phyloP scores from a whole-genome alignment of 2,113 vertebrate species.

The Boleophthalmus pectinirostris region DNA sequence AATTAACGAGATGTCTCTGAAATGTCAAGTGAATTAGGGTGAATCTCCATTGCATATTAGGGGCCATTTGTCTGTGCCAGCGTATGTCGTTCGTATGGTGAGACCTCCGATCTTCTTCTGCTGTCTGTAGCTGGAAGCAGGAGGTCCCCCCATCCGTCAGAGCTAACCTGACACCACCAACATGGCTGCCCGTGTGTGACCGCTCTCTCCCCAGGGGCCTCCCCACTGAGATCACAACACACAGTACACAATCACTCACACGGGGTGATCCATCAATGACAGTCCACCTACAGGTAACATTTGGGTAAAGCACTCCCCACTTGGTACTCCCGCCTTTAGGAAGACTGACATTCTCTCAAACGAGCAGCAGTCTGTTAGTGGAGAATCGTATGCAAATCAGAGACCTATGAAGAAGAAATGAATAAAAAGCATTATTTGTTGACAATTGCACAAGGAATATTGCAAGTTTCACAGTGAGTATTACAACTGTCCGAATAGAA shows the following conservation, averaged over 20 bases:
- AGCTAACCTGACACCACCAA: constrained; percentile 27
- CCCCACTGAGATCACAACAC: constrained; percentile 25
- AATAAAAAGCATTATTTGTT: not conserved
- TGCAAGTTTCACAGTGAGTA: too few species aligned
- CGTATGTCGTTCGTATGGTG: constrained; percentile 19
- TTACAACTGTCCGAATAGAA: too few species aligned
- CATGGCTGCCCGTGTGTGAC: constrained; percentile 24
- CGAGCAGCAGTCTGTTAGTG: not conserved
- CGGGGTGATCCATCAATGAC: constrained; percentile 61
- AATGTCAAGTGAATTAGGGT: constrained; percentile 72
- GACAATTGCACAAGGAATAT: too few species aligned
- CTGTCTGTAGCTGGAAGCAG: constrained; percentile 28
- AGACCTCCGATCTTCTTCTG: constrained; percentile 24
- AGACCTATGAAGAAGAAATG: not conserved
- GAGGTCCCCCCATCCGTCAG: constrained; percentile 57
- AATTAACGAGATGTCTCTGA: constrained; percentile 59
- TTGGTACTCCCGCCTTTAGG: not conserved
- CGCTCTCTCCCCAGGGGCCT: constrained; percentile 28
- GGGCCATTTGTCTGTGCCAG: constrained; percentile 52
- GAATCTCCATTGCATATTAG: constrained; percentile 63
- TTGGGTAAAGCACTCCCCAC: not conserved
- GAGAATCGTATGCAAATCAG: not conserved
- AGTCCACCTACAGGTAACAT: constrained; percentile 34
- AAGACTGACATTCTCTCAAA: not conserved
- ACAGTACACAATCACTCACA: not conserved